Base-by-base conservation (phyloP, 2,888 invertebrate species). In the Lithodes maja region DNA sequence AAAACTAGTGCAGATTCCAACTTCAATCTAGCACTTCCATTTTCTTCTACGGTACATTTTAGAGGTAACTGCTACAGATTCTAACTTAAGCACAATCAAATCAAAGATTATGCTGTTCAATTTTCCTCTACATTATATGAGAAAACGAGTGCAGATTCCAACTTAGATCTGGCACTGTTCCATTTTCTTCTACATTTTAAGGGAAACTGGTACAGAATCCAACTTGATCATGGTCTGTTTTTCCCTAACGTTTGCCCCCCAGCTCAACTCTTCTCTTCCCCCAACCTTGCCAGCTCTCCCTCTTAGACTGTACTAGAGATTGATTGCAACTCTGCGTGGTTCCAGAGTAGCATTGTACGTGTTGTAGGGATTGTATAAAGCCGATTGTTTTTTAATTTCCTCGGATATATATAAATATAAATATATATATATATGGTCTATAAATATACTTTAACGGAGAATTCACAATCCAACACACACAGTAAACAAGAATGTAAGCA, bases 321-420 rank as follows among this genome's bases (percentile, higher is more conserved):
- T 86, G 71, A 71, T n/a, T 71, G 61, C 61, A 61, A 61, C 61
- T 61, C 61, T 61, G 69, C 80, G 85, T 71, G 85, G 80, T 53
- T 78, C 69, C 85, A 80, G 85, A 71, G 79, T 68, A 50, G 85
- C 79, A 69, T 79, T 80, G 53, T 82, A 71, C 55, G 86, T 86
- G 86, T 86, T 86, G 81, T 71, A 71, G 81, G 81, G 81, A 69
- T 81, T 86, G 86, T 86, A 86, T 86, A 86, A 86, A 86, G 81
- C 86, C 71, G 74, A 50, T 86, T 86, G 86, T 86, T 86, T 86
- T 86, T 81, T 86, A 80, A 71, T 71, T 71, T 71, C 17, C 71
- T 71, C 17, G 71, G 71, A 71, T 71, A 71, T 71, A 71, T 61
- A 61, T 61, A 61, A 12, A 61, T 12, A 61, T 61, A 61, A 61